These are phyloP conservation scores for Fopius arisanus DNA, from an alignment of 1,140 invertebrate genomes.

Conservation along the genomic window DNA sequence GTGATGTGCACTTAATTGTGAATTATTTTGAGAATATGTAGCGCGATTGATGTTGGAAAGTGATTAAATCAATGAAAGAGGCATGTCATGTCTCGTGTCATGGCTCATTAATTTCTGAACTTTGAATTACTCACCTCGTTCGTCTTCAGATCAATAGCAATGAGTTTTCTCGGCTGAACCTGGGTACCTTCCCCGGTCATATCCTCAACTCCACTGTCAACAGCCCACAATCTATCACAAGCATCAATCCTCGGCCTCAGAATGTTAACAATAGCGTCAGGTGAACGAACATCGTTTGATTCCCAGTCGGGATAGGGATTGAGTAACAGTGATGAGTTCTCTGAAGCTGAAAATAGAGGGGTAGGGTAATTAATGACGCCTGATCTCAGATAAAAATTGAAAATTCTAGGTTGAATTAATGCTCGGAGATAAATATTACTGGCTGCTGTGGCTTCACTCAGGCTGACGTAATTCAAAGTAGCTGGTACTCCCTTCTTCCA, in stretches of 20 bases:
- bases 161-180: constrained; percentile 71
- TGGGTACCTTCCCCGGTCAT: constrained; percentile 71
- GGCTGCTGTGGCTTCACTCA: constrained; percentile 51
- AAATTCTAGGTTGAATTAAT: neutral
- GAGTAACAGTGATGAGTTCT: constrained; percentile 69
- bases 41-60: no score
- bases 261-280: constrained; percentile 71
- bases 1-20: no score
- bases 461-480: constrained; percentile 73
- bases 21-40: no score
- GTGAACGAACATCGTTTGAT: constrained; percentile 64
- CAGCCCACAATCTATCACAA: constrained; percentile 78
- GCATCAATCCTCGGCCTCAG: constrained; percentile 74
- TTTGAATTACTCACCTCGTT: constrained; percentile 62
- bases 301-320: constrained; percentile 76
- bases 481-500: constrained; percentile 79
- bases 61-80: no score
- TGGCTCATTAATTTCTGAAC: no score
- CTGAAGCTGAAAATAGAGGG: constrained; percentile 39
- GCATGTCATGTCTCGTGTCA: no score
- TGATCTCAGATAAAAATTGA: neutral
- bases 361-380: constrained; percentile 14
- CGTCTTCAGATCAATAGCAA: constrained; percentile 77
- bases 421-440: constrained; percentile 31
- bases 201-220: constrained; percentile 78